Evolutionary conservation across 2,888 invertebrate genomes (phyloP), one percentile per base, ranked within the genome.

Genomic region (Anaspis maculata): DNA sequence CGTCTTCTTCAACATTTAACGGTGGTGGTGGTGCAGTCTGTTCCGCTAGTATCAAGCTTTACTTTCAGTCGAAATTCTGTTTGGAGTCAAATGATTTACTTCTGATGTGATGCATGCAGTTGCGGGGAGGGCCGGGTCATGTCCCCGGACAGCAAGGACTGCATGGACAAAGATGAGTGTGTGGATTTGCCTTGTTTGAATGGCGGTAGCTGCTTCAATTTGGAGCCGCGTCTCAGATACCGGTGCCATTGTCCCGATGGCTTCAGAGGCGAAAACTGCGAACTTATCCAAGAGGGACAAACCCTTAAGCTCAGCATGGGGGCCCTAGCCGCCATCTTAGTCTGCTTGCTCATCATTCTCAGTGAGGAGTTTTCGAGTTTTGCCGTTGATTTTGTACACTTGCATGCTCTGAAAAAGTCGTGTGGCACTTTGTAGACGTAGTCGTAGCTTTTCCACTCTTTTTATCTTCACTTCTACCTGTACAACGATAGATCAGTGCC

Each of bases 271-370:
- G 87, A 88, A 65, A 88, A 89, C 71, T 94, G 95, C 69, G 91
- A 90, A 64, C 79, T 90, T 50, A 83, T 89, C 46, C 88, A 90
- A 62, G 92, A 95, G 64, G 92, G 91, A 54, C 90, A 90, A 70
- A 90, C 90, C 45, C 76, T 96, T 57, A 91, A 92, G 62, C 79
- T 97, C 62, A 91, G 94, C 72, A 90, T 90, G 82, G 92, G 94
- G 50, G 96, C 96, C 43, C 76, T 98, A 53, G 91, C 95, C 44
- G 94, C 95, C 61, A 96, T 98, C 66, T 78, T 97, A 66, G 89
- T 96, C 70, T 96, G 95, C 72, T 81, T 96, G 60, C 80, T 95
- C 68, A 88, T 94, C 67, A 90, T 97, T 61, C 80, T 96, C 69
- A 85, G 96, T 96, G 80, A 89, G 90, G 32, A n/a, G 13, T 26